phyloP scores from a whole-genome alignment of 2,797 vertebrate genomes.

The Australoheros facetus region DNA sequence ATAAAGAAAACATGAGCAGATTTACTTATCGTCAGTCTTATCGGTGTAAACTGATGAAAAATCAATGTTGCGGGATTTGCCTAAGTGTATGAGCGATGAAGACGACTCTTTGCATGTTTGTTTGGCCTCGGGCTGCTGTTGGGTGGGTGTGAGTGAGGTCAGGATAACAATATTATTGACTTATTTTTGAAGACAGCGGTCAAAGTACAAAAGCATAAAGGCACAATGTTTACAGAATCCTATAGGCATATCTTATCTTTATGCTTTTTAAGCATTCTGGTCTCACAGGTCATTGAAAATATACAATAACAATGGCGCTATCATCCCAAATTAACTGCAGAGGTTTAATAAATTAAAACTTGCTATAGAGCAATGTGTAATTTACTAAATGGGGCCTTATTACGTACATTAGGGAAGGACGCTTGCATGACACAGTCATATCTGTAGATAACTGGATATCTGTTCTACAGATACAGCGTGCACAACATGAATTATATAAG shows the following conservation, averaged over 20 bases:
- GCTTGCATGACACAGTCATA: background rate
- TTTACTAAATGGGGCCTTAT: background rate
- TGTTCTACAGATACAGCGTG: slow-evolving; percentile 2
- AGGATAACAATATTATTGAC: slow-evolving; percentile 50
- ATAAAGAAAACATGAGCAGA: background rate
- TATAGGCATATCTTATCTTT: slow-evolving; percentile 62
- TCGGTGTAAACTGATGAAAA: background rate
- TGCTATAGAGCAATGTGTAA: background rate
- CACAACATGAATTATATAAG: slow-evolving; percentile 16
- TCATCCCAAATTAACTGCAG: background rate
- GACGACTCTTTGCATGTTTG: background rate
- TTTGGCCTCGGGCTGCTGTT: background rate
- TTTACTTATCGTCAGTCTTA: background rate
- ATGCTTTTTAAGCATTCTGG: background rate
- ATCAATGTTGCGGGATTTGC: background rate
- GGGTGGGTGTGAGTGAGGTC: slow-evolving; percentile 1
- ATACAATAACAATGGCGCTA: background rate
- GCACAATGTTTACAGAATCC: slow-evolving; percentile 12
- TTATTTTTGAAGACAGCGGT: slow-evolving; percentile 64
- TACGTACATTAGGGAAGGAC: background rate
- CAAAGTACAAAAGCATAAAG: slow-evolving; percentile 65
- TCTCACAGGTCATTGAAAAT: background rate
- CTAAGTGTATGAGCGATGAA: background rate
- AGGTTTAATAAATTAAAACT: background rate
- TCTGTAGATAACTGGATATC: slow-evolving; percentile 19